Evolutionary conservation across 2,113 vertebrate genomes (phyloP), one percentile per base, ranked within the genome.

Genomic region (Struthidea cinerea): DNA sequence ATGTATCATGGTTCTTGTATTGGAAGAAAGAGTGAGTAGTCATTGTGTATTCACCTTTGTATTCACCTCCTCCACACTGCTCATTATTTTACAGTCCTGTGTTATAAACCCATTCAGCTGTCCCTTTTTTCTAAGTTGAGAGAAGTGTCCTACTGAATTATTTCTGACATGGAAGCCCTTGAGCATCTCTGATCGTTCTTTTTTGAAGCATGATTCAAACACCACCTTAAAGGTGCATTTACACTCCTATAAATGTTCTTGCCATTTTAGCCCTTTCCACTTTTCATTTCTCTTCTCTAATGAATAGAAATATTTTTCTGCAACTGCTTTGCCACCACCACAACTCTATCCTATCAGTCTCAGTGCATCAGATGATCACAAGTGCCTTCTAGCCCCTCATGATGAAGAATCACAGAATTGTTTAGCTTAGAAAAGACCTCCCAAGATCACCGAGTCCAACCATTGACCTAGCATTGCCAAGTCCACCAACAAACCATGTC

Each of bases 91-190:
- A 46, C 57, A 85, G 57, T 56, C 26, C 46, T 85, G n/a, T 90
- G 19, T 93, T 96, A 78, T 37, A 88, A 95, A 59, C 18, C 46
- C 35, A 57, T 93, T 93, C 95, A 93, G 18, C 16, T 85, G 3
- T 16, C 22, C 57, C 52, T 71, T 89, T 94, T 84, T 74, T 60
- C 42, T 61, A 82, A 77, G 49, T 68, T 87, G 87, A 89, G 78
- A 76, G 61, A 95, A 76, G 57, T 68, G 28, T 94, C 92, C 85
- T 83, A 93, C 90, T 94, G 94, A 93, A 95, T 95, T 96, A 93
- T 90, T 92, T 96, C 92, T 93, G 89, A 85, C 7, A 1, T 80
- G 37, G 85, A 94, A 79, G 53, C 50, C 28, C 10, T 23, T 57
- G 63, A 90, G n/a, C 16, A 47, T 44, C 24, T 88, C 91, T 96